Evolutionary conservation across 2,797 vertebrate genomes (phyloP).

Genomic region (Hoplostethus atlanticus): DNA sequence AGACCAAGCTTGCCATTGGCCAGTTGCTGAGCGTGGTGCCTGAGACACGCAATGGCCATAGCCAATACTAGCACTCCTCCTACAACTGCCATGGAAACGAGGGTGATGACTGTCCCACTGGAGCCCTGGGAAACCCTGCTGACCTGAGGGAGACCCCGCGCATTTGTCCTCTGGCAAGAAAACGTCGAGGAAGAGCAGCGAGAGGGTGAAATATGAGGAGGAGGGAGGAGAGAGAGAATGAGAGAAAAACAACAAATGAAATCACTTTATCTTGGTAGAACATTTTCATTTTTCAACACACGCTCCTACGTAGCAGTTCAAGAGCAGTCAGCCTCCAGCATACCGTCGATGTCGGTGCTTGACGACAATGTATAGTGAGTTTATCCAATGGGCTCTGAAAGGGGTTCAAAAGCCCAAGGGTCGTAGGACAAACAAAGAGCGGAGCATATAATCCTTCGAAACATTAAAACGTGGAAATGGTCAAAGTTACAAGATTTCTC

Average conservation of each 20-base stretch:
- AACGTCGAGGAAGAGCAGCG: constrained; percentile 11
- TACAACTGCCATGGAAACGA: constrained; percentile 92
- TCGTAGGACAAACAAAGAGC: no score
- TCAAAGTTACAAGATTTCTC: no score
- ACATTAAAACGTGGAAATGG: no score
- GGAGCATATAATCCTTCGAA: no score
- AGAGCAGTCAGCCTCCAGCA: constrained; percentile 2
- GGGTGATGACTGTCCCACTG: constrained; percentile 90
- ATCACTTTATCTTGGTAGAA: neutral
- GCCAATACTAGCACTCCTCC: constrained; percentile 90
- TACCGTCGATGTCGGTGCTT: no score
- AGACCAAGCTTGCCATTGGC: constrained; percentile 92
- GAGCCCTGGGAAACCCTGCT: constrained; percentile 85
- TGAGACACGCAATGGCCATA: constrained; percentile 86
- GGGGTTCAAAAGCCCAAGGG: no score
- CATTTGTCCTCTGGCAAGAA: constrained; percentile 88
- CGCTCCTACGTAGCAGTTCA: neutral
- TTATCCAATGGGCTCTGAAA: no score
- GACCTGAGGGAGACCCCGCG: constrained; percentile 82
- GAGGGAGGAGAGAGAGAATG: neutral
- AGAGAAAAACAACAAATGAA: neutral
- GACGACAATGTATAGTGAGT: no score
- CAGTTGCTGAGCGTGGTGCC: constrained; percentile 89
- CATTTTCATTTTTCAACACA: constrained; percentile 15
- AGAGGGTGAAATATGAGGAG: neutral